These are phyloP conservation scores for Microctenopoma steveboyesi DNA, from an alignment of 2,797 vertebrate genomes.

Conservation along the genomic window DNA sequence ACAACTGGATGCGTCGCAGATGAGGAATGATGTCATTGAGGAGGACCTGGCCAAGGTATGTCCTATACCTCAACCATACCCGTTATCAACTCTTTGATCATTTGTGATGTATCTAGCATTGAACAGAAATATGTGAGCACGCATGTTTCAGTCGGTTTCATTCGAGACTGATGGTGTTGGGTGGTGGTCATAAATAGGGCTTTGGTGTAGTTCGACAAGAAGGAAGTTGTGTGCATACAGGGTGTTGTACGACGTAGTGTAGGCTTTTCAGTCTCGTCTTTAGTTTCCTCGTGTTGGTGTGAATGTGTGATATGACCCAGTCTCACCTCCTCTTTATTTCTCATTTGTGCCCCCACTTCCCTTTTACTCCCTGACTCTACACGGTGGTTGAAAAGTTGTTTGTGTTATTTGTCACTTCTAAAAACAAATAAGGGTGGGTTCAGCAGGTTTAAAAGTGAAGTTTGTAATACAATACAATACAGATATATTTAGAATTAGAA, in stretches of 20 bases:
- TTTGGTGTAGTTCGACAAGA: neutral
- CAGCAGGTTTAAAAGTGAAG: neutral
- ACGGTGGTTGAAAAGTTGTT: neutral
- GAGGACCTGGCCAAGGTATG: slow-evolving; percentile 98
- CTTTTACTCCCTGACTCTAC: neutral
- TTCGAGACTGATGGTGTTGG: neutral
- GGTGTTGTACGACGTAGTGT: slow-evolving; percentile 29
- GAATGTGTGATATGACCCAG: slow-evolving; percentile 43
- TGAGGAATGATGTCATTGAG: slow-evolving; percentile 99
- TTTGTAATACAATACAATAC: neutral
- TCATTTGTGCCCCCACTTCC: slow-evolving; percentile 26
- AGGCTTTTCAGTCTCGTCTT: slow-evolving; percentile 8
- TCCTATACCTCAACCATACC: neutral
- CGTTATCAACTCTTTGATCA: too few relatives aligned
- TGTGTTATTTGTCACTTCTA: neutral
- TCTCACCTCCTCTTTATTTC: slow-evolving; percentile 4
- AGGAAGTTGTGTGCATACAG: slow-evolving; percentile 43
- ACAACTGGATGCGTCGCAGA: slow-evolving; percentile 97
- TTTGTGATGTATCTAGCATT: neutral
- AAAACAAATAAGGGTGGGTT: neutral
- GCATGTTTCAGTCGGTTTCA: neutral
- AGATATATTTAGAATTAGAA: neutral
- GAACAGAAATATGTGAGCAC: neutral
- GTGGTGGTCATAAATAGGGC: slow-evolving; percentile 7
- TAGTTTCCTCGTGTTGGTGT: slow-evolving; percentile 3